A percentile compares a stretch with the other conserved stretches of the same genome.
These are phyloP conservation scores for Lasioglossum calceatum DNA, from an alignment of 2,888 invertebrate genomes.

Conservation along the genomic window DNA sequence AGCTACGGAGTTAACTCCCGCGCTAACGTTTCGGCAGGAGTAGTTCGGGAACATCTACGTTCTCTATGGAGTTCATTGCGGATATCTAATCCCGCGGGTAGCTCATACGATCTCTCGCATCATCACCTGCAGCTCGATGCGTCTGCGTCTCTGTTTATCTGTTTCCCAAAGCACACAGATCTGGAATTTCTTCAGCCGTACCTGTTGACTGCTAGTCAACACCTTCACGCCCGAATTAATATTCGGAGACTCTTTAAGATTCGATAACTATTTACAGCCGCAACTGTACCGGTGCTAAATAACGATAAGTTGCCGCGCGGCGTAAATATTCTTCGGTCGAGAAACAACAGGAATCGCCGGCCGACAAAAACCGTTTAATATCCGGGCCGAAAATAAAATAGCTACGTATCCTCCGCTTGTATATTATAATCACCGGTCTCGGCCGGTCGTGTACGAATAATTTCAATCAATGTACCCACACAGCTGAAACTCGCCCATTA, in stretches of 20 bases:
- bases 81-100: constrained; percentile 17
- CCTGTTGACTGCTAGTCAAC: neutral
- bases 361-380: neutral
- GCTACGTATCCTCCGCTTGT: neutral
- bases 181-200: neutral
- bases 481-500: neutral
- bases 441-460: neutral
- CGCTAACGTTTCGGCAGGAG: constrained; percentile 25
- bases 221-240: neutral
- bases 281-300: no score
- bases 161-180: neutral
- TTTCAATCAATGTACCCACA: neutral
- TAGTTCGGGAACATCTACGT: constrained; percentile 10
- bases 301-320: no score
- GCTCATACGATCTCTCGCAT: constrained; percentile 20
- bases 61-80: constrained; percentile 24
- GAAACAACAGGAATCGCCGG: neutral
- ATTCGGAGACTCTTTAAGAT: neutral
- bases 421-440: neutral
- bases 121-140: constrained; percentile 22
- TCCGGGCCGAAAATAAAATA: neutral
- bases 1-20: constrained; percentile 19
- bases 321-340: neutral
- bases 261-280: neutral
- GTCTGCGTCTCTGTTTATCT: neutral